Evolutionary conservation across 2,888 invertebrate genomes (phyloP).

Genomic region (Melieria omissa): DNA sequence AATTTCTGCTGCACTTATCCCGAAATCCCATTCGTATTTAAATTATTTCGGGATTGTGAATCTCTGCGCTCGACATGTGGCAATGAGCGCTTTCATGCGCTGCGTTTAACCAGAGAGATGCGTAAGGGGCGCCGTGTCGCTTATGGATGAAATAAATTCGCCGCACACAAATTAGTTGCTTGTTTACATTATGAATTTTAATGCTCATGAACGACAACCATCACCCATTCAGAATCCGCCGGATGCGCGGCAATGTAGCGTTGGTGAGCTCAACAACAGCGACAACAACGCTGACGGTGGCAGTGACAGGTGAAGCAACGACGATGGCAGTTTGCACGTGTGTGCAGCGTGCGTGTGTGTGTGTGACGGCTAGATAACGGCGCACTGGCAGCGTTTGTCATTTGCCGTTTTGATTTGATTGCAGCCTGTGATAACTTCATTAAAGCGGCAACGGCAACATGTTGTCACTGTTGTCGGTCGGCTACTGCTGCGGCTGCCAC

Average conservation of each 20-base stretch:
- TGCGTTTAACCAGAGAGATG: conserved; percentile 2
- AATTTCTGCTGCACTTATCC: no score
- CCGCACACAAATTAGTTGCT: conserved; percentile 36
- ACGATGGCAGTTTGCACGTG: background rate
- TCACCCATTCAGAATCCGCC: background rate
- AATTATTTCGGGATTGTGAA: no score
- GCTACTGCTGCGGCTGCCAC: background rate
- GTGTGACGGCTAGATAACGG: background rate
- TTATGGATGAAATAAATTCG: conserved; percentile 28
- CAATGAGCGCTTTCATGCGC: no score
- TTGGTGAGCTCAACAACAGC: background rate
- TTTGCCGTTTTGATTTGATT: conserved; percentile 22
- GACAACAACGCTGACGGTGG: background rate
- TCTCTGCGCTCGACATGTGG: no score
- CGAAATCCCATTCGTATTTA: no score
- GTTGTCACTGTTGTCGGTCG: background rate
- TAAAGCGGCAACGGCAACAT: background rate
- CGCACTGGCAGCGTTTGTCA: conserved; percentile 3
- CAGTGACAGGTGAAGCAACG: background rate
- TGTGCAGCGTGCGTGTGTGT: background rate
- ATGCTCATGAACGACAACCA: conserved; percentile 34
- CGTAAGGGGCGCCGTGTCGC: conserved; percentile 13
- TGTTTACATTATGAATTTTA: conserved; percentile 40
- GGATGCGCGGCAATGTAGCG: background rate
- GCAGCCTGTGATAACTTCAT: conserved; percentile 20